phyloP scores from a whole-genome alignment of 92 coral and sea anemone genomes.

The Porites divaricata region DNA sequence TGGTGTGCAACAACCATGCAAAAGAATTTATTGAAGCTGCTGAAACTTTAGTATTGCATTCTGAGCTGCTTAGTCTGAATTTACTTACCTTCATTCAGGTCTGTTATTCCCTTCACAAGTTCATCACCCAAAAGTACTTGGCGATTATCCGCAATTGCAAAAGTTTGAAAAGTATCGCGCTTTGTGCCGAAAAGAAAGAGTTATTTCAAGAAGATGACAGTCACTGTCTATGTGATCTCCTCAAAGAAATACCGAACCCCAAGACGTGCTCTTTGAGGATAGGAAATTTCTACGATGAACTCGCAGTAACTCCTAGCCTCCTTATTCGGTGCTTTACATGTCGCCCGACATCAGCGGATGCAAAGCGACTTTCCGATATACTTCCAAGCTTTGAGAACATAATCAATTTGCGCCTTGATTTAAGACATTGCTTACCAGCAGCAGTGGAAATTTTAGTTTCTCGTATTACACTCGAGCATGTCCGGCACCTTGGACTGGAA shows the following conservation, averaged over 20 bases:
- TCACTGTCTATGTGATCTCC: neutral
- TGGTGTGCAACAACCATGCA: neutral
- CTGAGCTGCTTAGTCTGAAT: neutral
- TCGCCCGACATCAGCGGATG: neutral
- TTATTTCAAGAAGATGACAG: too few species aligned
- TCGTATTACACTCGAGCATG: neutral
- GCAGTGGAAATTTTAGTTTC: neutral
- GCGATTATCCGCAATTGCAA: neutral
- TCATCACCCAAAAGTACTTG: too few species aligned
- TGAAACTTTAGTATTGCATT: neutral
- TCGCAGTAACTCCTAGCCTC: neutral
- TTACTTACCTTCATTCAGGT: too few species aligned
- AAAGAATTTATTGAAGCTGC: neutral
- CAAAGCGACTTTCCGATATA: neutral
- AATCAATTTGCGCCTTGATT: neutral
- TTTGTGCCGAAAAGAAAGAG: too few species aligned
- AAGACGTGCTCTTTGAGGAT: neutral
- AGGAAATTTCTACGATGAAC: neutral
- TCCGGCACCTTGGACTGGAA: neutral
- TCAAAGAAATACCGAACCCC: neutral
- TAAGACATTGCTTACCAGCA: neutral
- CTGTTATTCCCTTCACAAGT: neutral
- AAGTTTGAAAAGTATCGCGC: neutral
- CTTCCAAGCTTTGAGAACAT: neutral
- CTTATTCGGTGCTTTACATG: neutral